Conservation (phyloP, 2,113 vertebrate species). For the Gnathonemus longibarbis region DNA sequence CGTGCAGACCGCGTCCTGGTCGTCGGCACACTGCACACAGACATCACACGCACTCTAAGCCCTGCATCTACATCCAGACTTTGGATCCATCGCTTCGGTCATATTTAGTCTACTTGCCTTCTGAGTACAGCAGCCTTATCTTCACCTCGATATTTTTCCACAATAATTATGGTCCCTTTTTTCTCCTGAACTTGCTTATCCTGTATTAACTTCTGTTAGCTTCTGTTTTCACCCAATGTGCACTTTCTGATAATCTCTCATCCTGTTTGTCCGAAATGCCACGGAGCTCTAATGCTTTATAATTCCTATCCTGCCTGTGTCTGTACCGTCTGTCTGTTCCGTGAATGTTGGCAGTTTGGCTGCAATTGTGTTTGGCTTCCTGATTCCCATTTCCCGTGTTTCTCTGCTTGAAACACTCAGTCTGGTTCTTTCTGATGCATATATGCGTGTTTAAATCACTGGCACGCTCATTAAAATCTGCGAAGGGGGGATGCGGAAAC, state of each 20-base stretch:
- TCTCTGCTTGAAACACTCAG: background rate
- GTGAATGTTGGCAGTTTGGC: background rate
- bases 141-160: background rate
- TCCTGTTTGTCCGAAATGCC: background rate
- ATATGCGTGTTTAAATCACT: background rate
- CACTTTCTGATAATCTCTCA: background rate
- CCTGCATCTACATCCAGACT: background rate
- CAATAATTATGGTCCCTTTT: background rate
- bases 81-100: background rate
- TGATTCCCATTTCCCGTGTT: background rate
- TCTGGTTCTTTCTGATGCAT: background rate
- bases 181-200: background rate
- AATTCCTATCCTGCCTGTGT: background rate
- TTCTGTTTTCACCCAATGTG: background rate
- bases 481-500: background rate
- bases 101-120: background rate
- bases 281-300: background rate
- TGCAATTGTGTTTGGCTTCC: background rate
- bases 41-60: constrained; percentile 4
- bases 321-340: background rate
- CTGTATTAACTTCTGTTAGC: background rate
- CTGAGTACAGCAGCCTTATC: background rate
- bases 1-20: constrained; percentile 84
- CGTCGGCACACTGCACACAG: constrained; percentile 80
- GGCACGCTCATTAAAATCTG: background rate